Conservation (phyloP, 2,888 invertebrate species). For the Subacronicta megacephala region DNA sequence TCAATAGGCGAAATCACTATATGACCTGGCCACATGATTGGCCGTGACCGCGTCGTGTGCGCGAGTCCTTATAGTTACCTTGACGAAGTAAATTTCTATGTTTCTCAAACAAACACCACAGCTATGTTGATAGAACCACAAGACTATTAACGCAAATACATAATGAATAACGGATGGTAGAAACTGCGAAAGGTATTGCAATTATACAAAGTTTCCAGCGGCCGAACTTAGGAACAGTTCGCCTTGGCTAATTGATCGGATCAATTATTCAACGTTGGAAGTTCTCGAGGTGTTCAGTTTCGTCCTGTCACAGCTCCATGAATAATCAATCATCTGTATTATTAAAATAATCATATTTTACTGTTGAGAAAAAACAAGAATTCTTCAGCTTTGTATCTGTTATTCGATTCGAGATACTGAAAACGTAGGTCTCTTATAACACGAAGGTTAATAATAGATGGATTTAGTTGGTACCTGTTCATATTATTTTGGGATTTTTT, state of each 20-base stretch:
- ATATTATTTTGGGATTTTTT: no score
- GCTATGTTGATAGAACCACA: conserved; percentile 43
- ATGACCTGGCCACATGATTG: no score
- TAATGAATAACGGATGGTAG: conserved; percentile 66
- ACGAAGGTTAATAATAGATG: no score
- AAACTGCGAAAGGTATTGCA: conserved; percentile 71
- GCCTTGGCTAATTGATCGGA: conserved; percentile 77
- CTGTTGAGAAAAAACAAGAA: conserved; percentile 4
- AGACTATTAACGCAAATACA: conserved; percentile 61
- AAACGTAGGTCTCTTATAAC: no score
- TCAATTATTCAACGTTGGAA: conserved; percentile 79
- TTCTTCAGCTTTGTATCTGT: no score
- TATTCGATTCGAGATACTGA: no score
- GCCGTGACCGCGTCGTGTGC: no score
- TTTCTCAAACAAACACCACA: conserved; percentile 3
- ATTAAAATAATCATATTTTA: conserved; percentile 53
- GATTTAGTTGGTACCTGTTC: no score
- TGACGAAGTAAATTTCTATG: not conserved
- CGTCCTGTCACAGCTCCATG: conserved; percentile 60
- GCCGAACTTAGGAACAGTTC: conserved; percentile 66
- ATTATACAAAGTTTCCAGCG: conserved; percentile 71
- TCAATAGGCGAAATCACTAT: no score
- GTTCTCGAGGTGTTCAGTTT: conserved; percentile 64
- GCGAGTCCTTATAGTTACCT: not conserved
- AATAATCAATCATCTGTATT: conserved; percentile 66